A percentile compares a stretch with the other conserved stretches of the same genome.
Conservation (phyloP, 2,113 vertebrate species). For the Thunnus thynnus region DNA sequence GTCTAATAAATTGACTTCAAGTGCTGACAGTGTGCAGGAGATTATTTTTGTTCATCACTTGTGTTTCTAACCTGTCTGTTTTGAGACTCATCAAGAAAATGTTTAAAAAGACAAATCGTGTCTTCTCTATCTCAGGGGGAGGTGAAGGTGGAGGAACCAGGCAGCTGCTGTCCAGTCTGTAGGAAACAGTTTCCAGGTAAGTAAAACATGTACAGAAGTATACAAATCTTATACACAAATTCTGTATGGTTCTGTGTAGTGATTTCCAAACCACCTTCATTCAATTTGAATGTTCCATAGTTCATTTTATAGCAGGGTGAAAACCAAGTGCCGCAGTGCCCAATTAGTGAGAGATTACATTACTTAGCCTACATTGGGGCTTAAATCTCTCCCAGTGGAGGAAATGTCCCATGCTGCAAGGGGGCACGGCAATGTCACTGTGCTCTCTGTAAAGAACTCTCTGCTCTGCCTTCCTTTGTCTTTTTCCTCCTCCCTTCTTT, state of each 20-base stretch:
- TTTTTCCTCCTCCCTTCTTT: not conserved
- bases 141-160: conserved; percentile 86
- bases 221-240: not conserved
- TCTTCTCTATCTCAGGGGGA: conserved; percentile 79
- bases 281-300: conserved; percentile 23
- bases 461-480: conserved; percentile 18
- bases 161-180: conserved; percentile 90
- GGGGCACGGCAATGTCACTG: conserved; percentile 58
- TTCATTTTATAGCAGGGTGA: conserved; percentile 34
- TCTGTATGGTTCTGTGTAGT: not conserved
- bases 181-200: conserved; percentile 82
- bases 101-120: not conserved
- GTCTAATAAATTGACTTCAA: too few species aligned
- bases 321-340: conserved; percentile 33
- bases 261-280: conserved; percentile 8
- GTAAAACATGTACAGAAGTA: conserved; percentile 6
- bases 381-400: conserved; percentile 66
- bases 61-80: not conserved
- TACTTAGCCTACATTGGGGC: conserved; percentile 54
- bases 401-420: conserved; percentile 49
- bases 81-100: not conserved
- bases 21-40: not conserved
- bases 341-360: conserved; percentile 70
- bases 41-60: not conserved
- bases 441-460: conserved; percentile 26